A percentile compares a stretch with the other conserved stretches of the same genome.
These are phyloP conservation scores for Aphidius gifuensis DNA, from an alignment of 1,140 invertebrate species.

Conservation along the genomic window DNA sequence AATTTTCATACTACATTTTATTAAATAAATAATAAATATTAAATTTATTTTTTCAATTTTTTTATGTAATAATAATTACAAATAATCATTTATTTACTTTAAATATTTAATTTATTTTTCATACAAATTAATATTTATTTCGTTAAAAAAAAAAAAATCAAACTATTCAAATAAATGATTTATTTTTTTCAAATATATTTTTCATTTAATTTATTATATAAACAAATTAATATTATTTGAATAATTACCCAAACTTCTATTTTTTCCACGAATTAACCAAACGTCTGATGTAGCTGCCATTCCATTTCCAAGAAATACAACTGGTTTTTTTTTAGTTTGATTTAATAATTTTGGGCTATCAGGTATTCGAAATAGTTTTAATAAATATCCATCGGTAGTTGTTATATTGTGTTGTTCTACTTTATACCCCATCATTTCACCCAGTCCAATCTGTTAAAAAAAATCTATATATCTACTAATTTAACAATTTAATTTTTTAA, in stretches of 20 bases:
- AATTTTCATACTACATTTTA: no score
- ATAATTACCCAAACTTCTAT: conserved; percentile 8
- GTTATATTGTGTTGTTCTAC: conserved; percentile 9
- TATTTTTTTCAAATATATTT: not conserved
- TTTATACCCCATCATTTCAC: not conserved
- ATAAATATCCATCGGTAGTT: conserved; percentile 10
- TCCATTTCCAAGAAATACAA: conserved; percentile 4
- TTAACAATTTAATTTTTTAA: not conserved
- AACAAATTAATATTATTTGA: not conserved
- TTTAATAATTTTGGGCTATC: not conserved
- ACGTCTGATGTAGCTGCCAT: conserved; percentile 8
- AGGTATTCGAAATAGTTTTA: conserved; percentile 5
- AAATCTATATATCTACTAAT: not conserved
- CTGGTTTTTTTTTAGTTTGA: not conserved
- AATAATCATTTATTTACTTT: no score
- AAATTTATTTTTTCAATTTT: no score
- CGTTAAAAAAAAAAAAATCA: not conserved
- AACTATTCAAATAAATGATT: not conserved
- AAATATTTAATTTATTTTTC: no score
- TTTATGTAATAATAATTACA: no score
- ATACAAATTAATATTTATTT: not conserved
- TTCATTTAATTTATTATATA: not conserved
- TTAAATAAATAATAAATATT: no score
- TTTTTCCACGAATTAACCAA: not conserved
- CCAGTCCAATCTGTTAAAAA: conserved; percentile 9